Evolutionary conservation across 2,888 invertebrate species (phyloP).

Genomic region (Creontiades dilutus): DNA sequence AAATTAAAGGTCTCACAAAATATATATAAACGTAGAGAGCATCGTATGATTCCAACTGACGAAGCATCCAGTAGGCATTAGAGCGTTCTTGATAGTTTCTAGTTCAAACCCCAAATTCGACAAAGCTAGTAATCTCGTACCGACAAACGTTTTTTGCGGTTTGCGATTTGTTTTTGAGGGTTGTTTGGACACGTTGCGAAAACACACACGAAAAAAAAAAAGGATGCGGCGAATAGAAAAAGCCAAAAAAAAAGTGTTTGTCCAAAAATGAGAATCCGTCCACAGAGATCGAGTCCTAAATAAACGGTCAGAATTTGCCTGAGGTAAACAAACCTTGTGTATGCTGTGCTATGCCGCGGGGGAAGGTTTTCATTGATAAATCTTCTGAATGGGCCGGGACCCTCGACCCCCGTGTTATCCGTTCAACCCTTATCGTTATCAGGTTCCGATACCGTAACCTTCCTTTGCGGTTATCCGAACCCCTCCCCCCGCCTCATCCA

Average conservation of each 20-base stretch:
- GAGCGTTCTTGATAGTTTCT: too few species aligned
- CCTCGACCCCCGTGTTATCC: neutral
- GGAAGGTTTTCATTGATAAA: neutral
- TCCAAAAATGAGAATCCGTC: slow-evolving; percentile 24
- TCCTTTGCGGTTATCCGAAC: neutral
- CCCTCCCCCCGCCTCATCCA: neutral
- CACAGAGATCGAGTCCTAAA: slow-evolving; percentile 26
- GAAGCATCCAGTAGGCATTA: too few species aligned
- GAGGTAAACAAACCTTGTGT: slow-evolving; percentile 25
- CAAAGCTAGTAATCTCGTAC: neutral
- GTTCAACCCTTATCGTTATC: neutral
- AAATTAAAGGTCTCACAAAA: too few species aligned
- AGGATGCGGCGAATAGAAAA: neutral
- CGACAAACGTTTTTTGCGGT: neutral
- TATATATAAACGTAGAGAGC: too few species aligned
- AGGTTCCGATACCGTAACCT: slow-evolving; percentile 1
- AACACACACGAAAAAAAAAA: neutral
- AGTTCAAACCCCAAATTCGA: too few species aligned
- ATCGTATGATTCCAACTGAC: too few species aligned
- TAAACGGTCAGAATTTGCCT: slow-evolving; percentile 23
- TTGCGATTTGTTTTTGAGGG: slow-evolving; percentile 6
- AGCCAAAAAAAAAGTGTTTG: neutral
- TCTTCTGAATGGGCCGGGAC: neutral
- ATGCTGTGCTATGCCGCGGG: neutral
- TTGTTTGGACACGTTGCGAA: slow-evolving; percentile 9